Base-by-base conservation (phyloP, 2,888 invertebrate genomes). In the Steinernema scapterisci region DNA sequence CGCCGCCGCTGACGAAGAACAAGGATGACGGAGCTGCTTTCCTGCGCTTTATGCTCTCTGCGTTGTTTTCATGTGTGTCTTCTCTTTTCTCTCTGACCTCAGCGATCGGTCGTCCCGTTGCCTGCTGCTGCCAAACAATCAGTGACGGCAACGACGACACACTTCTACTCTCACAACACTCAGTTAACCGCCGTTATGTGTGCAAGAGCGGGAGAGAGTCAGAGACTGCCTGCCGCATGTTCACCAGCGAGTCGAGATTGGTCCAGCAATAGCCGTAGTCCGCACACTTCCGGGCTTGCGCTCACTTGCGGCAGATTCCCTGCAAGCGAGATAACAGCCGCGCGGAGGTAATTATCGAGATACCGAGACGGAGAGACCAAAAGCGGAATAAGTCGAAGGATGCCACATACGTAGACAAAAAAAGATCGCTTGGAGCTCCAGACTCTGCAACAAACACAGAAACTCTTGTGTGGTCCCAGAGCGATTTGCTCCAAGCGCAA, bases 51-150 rank as follows among this genome's bases (percentile, higher is more conserved):
- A 27, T 31, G 63, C 63, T 63, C 52, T 23, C 27, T 27, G 63
- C 13, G 63, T 63, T 38, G 63, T 63, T 63, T 63, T 63, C 63
- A 63, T 63, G 63, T 63, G 31, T 63, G 63, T 63, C 63, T 63
- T 63, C 63, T 63, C 63, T 63, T 63, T 31, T 63, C 63, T 63
- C 63, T 63, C 63, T 63, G 63, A 63, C 63, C 63, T 63, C 63
- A 63, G 27, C 63, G 27, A 25, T 63, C 63, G 63, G 63, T 63
- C 63, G 63, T 25, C 63, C 31, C 63, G 63, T 63, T 27, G 63
- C 31, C 38, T 27, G 63, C 31, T 27, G 63, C 31, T 63, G 63
- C 31, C 63, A 27, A 63, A 31, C 63, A 63, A 63, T 63, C 63
- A 63, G 63, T 2, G 63, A 63, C 63, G 31, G 63, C 63, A 31